Percentiles rank a stretch among this genome's conserved stretches.
Conservation (phyloP, 2,113 vertebrate species). For the Picathartes gymnocephalus region DNA sequence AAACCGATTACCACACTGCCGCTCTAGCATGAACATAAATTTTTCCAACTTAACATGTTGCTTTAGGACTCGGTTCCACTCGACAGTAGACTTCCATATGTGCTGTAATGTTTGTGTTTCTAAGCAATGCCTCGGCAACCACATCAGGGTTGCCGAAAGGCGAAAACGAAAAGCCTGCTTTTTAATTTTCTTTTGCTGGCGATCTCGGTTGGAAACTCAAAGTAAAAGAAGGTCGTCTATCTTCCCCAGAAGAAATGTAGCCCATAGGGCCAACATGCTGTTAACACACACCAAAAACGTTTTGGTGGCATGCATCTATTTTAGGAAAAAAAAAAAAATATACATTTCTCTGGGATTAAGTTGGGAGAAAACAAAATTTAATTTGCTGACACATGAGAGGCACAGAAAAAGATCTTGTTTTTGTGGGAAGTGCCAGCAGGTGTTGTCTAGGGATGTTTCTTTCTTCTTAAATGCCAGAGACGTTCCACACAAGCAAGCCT, state of each 20-base stretch:
- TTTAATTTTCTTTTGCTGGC: conserved; percentile 62
- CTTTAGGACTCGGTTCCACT: conserved; percentile 63
- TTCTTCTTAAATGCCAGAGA: neutral
- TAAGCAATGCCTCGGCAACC: conserved; percentile 62
- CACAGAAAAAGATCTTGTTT: conserved; percentile 19
- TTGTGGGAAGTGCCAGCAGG: conserved; percentile 46
- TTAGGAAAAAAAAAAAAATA: neutral
- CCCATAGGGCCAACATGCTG: neutral
- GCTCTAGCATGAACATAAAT: conserved; percentile 60
- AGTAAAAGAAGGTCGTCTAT: conserved; percentile 62
- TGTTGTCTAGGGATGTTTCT: neutral
- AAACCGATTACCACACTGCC: conserved; percentile 51
- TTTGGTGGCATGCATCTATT: neutral
- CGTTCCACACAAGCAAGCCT: neutral
- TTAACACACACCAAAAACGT: conserved; percentile 15
- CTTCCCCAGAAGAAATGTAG: neutral
- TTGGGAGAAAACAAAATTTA: neutral
- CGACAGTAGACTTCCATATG: conserved; percentile 64
- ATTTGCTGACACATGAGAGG: conserved; percentile 10
- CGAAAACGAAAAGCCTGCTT: conserved; percentile 51
- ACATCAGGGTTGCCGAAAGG: conserved; percentile 50
- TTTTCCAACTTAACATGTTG: conserved; percentile 64
- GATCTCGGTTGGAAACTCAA: conserved; percentile 59
- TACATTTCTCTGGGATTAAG: neutral
- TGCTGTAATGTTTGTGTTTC: conserved; percentile 66